phyloP scores from a whole-genome alignment of 2,797 vertebrate species.

The Squalus acanthias region DNA sequence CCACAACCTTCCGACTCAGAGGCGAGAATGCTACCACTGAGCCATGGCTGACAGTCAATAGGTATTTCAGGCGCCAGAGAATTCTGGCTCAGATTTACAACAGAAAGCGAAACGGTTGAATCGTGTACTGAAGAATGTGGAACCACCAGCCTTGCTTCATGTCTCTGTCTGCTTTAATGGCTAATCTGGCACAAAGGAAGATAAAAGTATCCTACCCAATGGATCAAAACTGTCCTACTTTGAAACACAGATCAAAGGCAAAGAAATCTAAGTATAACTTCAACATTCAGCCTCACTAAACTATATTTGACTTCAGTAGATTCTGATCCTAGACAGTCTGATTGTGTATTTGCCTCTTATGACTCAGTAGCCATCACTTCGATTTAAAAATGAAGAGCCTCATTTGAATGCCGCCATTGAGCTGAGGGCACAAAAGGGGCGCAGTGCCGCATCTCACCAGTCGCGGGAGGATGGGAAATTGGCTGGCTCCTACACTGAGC shows the following conservation, averaged over 20 bases:
- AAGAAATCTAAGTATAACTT: background rate
- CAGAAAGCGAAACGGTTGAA: too few relatives aligned
- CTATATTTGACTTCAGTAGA: background rate
- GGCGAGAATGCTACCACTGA: background rate
- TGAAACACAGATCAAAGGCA: background rate
- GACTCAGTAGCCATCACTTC: background rate
- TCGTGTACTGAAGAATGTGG: too few relatives aligned
- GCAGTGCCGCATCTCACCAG: background rate
- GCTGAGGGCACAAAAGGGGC: background rate
- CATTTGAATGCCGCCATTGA: background rate
- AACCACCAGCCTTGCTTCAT: too few relatives aligned
- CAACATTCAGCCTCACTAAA: background rate
- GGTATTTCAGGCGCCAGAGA: background rate
- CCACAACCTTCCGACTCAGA: background rate
- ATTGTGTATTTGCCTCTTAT: background rate
- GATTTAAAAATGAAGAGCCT: background rate
- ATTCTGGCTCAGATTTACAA: too few relatives aligned
- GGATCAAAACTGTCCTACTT: background rate
- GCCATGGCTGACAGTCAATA: background rate
- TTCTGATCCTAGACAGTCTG: background rate
- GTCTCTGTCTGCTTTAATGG: background rate
- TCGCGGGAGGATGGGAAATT: too few relatives aligned
- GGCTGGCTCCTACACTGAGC: too few relatives aligned
- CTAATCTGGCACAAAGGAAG: background rate
- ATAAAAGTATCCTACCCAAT: background rate